Percentiles rank a stretch among this genome's conserved stretches.
These are phyloP conservation scores for Alitta virens DNA, from an alignment of 2,888 invertebrate genomes.

Conservation along the genomic window DNA sequence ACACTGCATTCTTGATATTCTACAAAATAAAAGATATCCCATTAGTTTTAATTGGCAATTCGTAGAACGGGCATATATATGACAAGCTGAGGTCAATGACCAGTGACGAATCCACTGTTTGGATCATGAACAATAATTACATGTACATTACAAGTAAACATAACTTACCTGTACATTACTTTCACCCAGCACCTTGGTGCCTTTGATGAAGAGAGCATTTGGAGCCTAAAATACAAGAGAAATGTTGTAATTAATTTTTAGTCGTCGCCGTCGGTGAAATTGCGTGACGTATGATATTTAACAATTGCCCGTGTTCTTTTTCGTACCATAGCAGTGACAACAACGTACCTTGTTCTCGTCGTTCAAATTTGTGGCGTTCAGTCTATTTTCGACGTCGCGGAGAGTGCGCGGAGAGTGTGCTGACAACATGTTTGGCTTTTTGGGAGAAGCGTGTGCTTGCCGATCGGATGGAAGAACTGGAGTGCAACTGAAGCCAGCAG, in stretches of 20 bases:
- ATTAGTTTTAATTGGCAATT: no score
- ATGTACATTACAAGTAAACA: no score
- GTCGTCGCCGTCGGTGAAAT: no score
- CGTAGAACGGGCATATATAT: no score
- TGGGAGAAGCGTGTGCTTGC: background rate
- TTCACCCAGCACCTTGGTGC: conserved; percentile 31
- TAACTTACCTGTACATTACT: conserved; percentile 30
- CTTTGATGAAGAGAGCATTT: conserved; percentile 11
- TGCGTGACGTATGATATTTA: no score
- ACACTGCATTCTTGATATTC: no score
- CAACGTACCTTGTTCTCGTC: conserved; percentile 45
- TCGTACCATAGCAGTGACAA: background rate
- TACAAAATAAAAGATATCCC: no score
- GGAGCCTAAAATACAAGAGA: conserved; percentile 16
- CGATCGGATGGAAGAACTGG: no score
- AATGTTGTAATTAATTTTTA: background rate
- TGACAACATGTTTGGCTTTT: conserved; percentile 29
- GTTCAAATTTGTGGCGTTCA: conserved; percentile 34
- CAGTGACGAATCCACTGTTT: no score
- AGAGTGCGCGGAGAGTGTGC: conserved; percentile 25
- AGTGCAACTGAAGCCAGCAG: background rate
- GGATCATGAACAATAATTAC: no score
- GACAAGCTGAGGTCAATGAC: no score
- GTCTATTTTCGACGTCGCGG: conserved; percentile 24
- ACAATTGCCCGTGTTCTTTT: no score